phyloP scores from a whole-genome alignment of 1,140 invertebrate species.

The Sinella curviseta region DNA sequence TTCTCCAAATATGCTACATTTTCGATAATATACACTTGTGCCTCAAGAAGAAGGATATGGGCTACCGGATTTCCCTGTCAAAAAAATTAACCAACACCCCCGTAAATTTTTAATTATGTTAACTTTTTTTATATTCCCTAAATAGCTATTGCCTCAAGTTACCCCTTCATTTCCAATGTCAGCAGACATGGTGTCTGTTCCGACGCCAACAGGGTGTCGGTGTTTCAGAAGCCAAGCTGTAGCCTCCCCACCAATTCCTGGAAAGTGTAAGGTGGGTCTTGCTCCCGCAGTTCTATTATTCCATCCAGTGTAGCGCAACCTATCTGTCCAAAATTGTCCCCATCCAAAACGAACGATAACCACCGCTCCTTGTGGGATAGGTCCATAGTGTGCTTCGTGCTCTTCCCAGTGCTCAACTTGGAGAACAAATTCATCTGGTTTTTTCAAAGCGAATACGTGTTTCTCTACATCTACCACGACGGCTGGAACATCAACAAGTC shows the following conservation, averaged over 20 bases:
- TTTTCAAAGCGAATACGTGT: background rate
- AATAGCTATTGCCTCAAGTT: too few species aligned
- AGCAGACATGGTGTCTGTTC: conserved; percentile 64
- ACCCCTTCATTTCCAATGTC: conserved; percentile 58
- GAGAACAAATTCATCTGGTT: background rate
- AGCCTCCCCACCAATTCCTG: conserved; percentile 52
- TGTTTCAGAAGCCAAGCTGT: conserved; percentile 63
- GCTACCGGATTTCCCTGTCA: conserved; percentile 16
- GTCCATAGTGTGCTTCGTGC: conserved; percentile 29
- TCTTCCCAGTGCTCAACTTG: conserved; percentile 12
- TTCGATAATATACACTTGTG: background rate
- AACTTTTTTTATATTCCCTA: background rate
- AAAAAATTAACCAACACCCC: background rate
- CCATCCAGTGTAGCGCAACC: background rate
- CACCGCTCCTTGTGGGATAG: conserved; percentile 3
- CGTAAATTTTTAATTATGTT: background rate
- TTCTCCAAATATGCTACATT: background rate
- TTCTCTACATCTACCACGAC: conserved; percentile 29
- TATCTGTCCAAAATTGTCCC: conserved; percentile 10
- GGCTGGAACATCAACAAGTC: conserved; percentile 28
- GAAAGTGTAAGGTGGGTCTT: background rate
- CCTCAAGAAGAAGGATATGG: background rate
- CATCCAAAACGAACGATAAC: conserved; percentile 33
- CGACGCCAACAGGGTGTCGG: conserved; percentile 63
- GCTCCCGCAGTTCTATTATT: background rate